Evolutionary conservation across 1,140 invertebrate genomes (phyloP).

Genomic region (Fopius arisanus): DNA sequence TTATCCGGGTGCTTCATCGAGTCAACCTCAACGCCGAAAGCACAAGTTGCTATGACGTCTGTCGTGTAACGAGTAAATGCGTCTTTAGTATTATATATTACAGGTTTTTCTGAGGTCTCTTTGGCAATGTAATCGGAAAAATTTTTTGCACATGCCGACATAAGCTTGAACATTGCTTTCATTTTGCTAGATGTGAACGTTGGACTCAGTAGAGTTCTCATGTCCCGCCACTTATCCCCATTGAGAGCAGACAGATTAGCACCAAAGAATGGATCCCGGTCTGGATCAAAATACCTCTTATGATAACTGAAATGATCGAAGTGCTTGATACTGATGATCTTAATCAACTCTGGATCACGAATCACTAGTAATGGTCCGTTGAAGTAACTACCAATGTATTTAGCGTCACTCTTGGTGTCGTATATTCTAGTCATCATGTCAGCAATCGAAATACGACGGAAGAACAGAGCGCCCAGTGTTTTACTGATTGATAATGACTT

Average conservation of each 20-base stretch:
- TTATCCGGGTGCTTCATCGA: conserved; percentile 21
- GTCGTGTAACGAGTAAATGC: conserved; percentile 5
- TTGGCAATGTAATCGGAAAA: conserved; percentile 4
- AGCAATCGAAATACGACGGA: not conserved
- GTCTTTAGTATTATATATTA: not conserved
- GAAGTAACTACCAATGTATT: conserved; percentile 62
- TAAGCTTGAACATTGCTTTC: conserved; percentile 64
- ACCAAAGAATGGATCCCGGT: conserved; percentile 7
- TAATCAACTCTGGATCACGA: conserved; percentile 69
- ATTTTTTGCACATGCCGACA: conserved; percentile 53
- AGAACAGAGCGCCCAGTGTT: not conserved
- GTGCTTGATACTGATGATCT: conserved; percentile 69
- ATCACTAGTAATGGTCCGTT: conserved; percentile 66
- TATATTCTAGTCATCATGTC: not conserved
- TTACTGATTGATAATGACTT: not conserved
- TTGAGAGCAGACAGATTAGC: conserved; percentile 17
- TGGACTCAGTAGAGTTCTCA: conserved; percentile 64
- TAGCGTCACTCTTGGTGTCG: not conserved
- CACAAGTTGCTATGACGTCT: conserved; percentile 20
- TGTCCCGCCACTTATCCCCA: conserved; percentile 45
- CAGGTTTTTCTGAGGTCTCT: conserved; percentile 12
- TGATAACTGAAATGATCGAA: conserved; percentile 71
- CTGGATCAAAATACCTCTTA: not conserved
- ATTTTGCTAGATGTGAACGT: conserved; percentile 70
- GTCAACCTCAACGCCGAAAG: conserved; percentile 12